Evolutionary conservation across 35 echinoderm and acorn worm species (phyloP).

Genomic region (Nesometra sesokonis): DNA sequence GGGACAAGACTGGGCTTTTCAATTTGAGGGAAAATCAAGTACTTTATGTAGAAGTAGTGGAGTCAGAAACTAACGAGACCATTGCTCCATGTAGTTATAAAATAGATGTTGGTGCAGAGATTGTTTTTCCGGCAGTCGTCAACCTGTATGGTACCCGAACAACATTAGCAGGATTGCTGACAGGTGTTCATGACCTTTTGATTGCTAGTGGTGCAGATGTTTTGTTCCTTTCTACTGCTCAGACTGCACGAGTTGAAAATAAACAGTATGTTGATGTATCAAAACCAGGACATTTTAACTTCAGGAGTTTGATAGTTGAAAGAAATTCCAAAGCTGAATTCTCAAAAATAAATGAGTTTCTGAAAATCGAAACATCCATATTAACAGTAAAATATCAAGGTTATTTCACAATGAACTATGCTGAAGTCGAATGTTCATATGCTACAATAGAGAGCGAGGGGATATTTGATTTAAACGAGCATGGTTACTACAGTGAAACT

Average conservation of each 20-base stretch:
- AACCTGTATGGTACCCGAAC: slow-evolving; percentile 46
- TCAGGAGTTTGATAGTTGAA: slow-evolving; percentile 69
- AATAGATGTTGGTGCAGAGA: slow-evolving; percentile 70
- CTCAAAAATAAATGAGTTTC: slow-evolving; percentile 42
- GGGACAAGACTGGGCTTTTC: slow-evolving; percentile 62
- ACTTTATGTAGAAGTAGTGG: slow-evolving; percentile 67
- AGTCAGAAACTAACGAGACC: slow-evolving; percentile 73
- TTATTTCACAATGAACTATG: slow-evolving; percentile 60
- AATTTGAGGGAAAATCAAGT: slow-evolving; percentile 51
- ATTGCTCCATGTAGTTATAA: slow-evolving; percentile 69
- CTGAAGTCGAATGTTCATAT: slow-evolving; percentile 55
- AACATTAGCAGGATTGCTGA: slow-evolving; percentile 50
- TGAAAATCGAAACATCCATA: slow-evolving; percentile 45
- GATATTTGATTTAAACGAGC: slow-evolving; percentile 66
- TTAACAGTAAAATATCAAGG: slow-evolving; percentile 75
- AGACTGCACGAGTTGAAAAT: slow-evolving; percentile 75
- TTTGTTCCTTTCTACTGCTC: slow-evolving; percentile 56
- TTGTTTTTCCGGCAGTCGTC: slow-evolving; percentile 64
- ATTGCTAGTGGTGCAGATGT: slow-evolving; percentile 50
- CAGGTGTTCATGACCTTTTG: slow-evolving; percentile 66
- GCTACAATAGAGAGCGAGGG: slow-evolving; percentile 86
- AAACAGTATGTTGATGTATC: slow-evolving; percentile 63
- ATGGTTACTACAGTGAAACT: slow-evolving; percentile 30
- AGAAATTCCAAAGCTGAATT: slow-evolving; percentile 62
- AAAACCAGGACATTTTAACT: slow-evolving; percentile 59